phyloP scores from a whole-genome alignment of 1,140 invertebrate species.

The Rhopalosiphum maidis region DNA sequence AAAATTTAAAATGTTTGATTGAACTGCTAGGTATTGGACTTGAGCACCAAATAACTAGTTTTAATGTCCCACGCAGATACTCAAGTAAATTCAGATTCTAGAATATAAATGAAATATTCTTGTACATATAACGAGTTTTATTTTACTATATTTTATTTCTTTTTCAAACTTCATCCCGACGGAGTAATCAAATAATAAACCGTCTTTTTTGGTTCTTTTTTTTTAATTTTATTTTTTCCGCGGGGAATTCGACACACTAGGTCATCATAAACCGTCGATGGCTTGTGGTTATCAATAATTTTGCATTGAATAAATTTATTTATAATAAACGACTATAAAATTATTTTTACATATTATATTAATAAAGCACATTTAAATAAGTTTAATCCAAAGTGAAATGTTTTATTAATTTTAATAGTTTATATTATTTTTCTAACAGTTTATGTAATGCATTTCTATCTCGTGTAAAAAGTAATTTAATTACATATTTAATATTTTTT shows the following conservation, averaged over 20 bases:
- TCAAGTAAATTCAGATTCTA: not conserved
- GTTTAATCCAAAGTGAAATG: not conserved
- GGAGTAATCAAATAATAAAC: not conserved
- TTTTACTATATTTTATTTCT: not conserved
- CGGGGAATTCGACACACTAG: not conserved
- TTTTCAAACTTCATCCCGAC: not conserved
- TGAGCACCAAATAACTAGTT: not conserved
- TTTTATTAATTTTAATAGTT: not conserved
- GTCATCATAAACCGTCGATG: not conserved
- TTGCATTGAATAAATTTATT: not conserved
- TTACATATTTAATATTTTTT: no score
- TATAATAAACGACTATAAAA: not conserved
- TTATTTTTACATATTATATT: not conserved
- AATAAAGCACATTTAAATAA: not conserved
- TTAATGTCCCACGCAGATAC: not conserved
- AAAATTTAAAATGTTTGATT: not conserved
- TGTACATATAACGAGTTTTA: not conserved
- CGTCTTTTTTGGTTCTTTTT: not conserved
- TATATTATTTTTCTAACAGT: not conserved
- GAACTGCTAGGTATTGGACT: not conserved
- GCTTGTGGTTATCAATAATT: not conserved
- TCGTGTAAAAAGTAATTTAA: no score
- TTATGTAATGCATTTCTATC: not conserved
- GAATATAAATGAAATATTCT: not conserved
- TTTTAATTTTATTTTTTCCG: not conserved